Conservation (phyloP, 2,113 vertebrate species). For the Pseudolaguvia tuberculata region DNA sequence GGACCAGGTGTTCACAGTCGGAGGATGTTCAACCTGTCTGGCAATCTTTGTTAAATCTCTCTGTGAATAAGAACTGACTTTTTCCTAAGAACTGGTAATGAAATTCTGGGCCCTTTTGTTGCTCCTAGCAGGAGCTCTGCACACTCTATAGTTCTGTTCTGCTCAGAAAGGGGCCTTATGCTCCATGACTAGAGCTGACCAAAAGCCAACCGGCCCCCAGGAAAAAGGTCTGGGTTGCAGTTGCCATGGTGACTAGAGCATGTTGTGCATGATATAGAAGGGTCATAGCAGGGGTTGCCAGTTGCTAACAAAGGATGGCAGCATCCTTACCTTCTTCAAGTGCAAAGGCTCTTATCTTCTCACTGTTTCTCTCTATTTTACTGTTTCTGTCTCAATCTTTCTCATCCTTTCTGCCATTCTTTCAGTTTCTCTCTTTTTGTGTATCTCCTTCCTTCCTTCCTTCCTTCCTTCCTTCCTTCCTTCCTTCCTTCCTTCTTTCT, state of each 20-base stretch:
- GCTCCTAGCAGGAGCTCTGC: conserved; percentile 32
- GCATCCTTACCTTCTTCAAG: conserved; percentile 49
- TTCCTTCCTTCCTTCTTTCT: neutral
- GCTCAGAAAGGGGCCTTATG: conserved; percentile 35
- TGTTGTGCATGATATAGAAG: conserved; percentile 63
- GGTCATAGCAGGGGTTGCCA: conserved; percentile 43
- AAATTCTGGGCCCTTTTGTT: conserved; percentile 50
- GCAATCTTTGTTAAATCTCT: conserved; percentile 42
- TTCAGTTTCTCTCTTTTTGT: neutral
- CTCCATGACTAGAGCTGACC: conserved; percentile 47
- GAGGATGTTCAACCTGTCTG: conserved; percentile 7
- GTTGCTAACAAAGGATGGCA: conserved; percentile 57
- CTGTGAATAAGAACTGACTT: conserved; percentile 47
- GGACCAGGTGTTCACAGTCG: conserved; percentile 35
- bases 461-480: too few species aligned
- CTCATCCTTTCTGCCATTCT: neutral
- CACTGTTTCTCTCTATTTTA: conserved; percentile 8
- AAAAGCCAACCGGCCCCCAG: conserved; percentile 59
- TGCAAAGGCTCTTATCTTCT: conserved; percentile 39
- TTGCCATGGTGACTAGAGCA: conserved; percentile 67
- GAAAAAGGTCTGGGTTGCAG: conserved; percentile 56
- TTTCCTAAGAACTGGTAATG: conserved; percentile 39
- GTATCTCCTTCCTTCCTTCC: neutral
- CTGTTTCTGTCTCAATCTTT: neutral
- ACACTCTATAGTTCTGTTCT: conserved; percentile 32